Evolutionary conservation across 2,797 vertebrate species (phyloP), one percentile per base, ranked within the genome.

Genomic region (Characodon lateralis): DNA sequence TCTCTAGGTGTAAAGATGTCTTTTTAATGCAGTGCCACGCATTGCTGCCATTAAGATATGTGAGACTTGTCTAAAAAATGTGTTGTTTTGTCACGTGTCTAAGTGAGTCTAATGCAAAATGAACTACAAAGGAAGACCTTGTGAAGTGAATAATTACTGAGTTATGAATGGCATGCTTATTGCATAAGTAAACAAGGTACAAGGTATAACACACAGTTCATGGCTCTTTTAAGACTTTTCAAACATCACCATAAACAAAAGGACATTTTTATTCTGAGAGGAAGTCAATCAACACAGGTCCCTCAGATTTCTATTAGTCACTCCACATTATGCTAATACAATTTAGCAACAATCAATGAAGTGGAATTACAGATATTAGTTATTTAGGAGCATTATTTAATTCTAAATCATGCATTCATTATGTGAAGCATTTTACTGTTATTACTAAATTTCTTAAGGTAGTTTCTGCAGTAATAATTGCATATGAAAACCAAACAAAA

Each of bases 1-100:
- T 94, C 87, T 93, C 88, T 86, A 91, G 91, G 94, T 95, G 95
- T 92, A 91, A 95, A 95, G 90, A 93, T 86, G 88, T 89, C 84
- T 94, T 91, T 94, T 93, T 93, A 93, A 94, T 93, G 90, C 86
- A 51, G 75, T 59, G 76, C 88, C 24, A 66, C 83, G 92, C 93
- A 58, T 92, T 88, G 89, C 86, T 87, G 91, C 90, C 94, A 93
- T 94, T 95, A 94, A 89, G 95, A 93, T 94, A 92, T 93, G 92
- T 83, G 93, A 92, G 92, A 92, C 76, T 89, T 94, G 94, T 95
- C 93, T 94, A 87, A 92, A 48, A 91, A 91, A 83, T 90, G 85
- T 6, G 84, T 16, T 93, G 90, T 92, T 94, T 92, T 95, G 92
- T 95, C 94, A 94, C 91, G 88, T 92, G 78, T 93, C 93, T 83